phyloP scores from a whole-genome alignment of 2,888 invertebrate genomes.

The Hydropsyche betteni region DNA sequence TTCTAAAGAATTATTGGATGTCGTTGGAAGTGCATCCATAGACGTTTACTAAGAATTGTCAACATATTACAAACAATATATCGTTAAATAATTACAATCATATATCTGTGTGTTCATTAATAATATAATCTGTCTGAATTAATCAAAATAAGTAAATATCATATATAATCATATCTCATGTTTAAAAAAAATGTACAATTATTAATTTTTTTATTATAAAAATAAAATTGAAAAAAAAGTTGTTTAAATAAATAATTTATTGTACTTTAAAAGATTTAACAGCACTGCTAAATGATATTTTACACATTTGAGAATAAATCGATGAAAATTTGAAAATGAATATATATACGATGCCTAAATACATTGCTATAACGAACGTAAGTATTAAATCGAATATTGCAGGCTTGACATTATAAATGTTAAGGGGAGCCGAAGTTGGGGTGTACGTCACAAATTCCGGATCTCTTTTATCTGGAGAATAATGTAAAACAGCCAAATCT shows the following conservation, averaged over 20 bases:
- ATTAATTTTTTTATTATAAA: too few relatives aligned
- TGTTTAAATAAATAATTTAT: too few relatives aligned
- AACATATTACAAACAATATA: neutral
- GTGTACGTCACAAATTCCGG: slow-evolving; percentile 94
- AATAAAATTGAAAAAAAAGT: too few relatives aligned
- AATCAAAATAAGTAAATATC: too few relatives aligned
- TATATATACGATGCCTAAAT: slow-evolving; percentile 86
- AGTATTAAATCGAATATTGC: slow-evolving; percentile 97
- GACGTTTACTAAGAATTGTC: slow-evolving; percentile 61
- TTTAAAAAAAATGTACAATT: too few relatives aligned
- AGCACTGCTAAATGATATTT: slow-evolving; percentile 61
- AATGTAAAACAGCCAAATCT: slow-evolving; percentile 76
- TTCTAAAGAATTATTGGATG: slow-evolving; percentile 74
- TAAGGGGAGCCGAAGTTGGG: slow-evolving; percentile 78
- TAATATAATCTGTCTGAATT: too few relatives aligned
- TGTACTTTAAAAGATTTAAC: slow-evolving; percentile 53
- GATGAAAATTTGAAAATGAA: slow-evolving; percentile 76
- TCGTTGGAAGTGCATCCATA: slow-evolving; percentile 72
- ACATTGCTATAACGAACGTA: slow-evolving; percentile 83
- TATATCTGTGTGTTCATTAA: too few relatives aligned
- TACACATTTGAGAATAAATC: slow-evolving; percentile 72
- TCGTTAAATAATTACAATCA: too few relatives aligned
- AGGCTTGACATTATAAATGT: slow-evolving; percentile 95
- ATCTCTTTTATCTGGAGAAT: slow-evolving; percentile 84
- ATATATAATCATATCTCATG: too few relatives aligned